These are phyloP conservation scores for Heterodera filipjevi DNA, from an alignment of 2,888 invertebrate species.

Conservation along the genomic window DNA sequence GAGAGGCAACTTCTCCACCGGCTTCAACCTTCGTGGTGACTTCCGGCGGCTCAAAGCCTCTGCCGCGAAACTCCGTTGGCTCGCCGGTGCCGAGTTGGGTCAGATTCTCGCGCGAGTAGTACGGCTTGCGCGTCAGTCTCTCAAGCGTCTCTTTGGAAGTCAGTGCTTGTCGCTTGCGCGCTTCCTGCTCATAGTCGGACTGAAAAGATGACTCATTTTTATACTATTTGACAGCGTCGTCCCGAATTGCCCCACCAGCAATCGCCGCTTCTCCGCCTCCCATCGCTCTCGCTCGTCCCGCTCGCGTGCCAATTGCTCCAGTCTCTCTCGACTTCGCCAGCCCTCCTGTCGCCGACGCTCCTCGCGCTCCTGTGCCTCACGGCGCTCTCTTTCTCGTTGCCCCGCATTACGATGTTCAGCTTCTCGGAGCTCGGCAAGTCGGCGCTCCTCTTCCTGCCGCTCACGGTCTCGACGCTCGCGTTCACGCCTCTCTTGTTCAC, in stretches of 20 bases:
- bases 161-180: conserved; percentile 44
- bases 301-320: conserved; percentile 57
- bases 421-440: conserved; percentile 56
- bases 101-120: conserved; percentile 60
- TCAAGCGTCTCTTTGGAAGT: conserved; percentile 60
- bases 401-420: conserved; percentile 59
- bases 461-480: conserved; percentile 55
- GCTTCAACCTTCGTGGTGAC: conserved; percentile 61
- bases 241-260: conserved; percentile 8
- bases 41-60: conserved; percentile 37
- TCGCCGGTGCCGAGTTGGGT: conserved; percentile 32
- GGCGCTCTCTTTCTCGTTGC: conserved; percentile 57
- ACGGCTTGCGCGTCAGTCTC: conserved; percentile 58
- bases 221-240: not conserved
- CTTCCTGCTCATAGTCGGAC: conserved; percentile 54
- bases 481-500: conserved; percentile 53
- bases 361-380: conserved; percentile 60
- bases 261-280: conserved; percentile 56
- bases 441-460: conserved; percentile 54
- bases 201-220: conserved; percentile 27
- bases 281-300: conserved; percentile 58
- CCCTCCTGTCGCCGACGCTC: conserved; percentile 53
- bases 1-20: not conserved
- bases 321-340: conserved; percentile 55
- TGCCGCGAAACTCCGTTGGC: not conserved